Evolutionary conservation across 2,888 invertebrate species (phyloP), one percentile per base, ranked within the genome.

Genomic region (Timema cristinae): DNA sequence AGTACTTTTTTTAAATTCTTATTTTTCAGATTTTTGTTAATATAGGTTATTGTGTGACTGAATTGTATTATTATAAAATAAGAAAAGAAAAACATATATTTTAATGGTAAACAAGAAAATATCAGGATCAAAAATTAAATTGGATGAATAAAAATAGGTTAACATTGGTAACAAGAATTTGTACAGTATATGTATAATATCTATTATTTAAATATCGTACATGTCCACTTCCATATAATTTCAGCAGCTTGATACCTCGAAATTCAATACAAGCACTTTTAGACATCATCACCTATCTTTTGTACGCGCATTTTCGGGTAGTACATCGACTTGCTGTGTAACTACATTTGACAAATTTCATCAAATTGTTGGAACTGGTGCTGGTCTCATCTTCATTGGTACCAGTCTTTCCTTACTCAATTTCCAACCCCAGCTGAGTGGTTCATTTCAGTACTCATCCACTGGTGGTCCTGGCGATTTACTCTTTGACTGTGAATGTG

Each of bases 401-500:
- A 16, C 16, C 63, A 63, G 63, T 63, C 32, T 63, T 13, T 16
- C 63, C 32, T 63, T 2, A 16, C 48, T 7, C 63, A 63, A 32
- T 63, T 63, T 16, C 63, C 32, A 15, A 63, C 63, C 16, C 63
- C 63, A 63, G 63, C 32, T 63, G 16, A 63, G 63, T 63, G 47
- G 48, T 63, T 6, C 63, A 63, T 9, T 32, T 63, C 63, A 6
- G 63, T 63, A 47, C 32, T 48, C 47, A 63, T 63, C 63, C 63
- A 63, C 13, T 63, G 63, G n/a, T n/a, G n/a, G n/a, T 63, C 16
- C 63, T 32, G 32, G 63, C 16, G 63, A 47, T 32, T 16, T 16
- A 63, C 63, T 63, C 63, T 10, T 63, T 7, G 63, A 15, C 11
- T 16, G n/a, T 63, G 63, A 63, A 48, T 63, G 63, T 63, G 6